phyloP scores from a whole-genome alignment of 2,797 vertebrate genomes.

The Iguana delicatissima region DNA sequence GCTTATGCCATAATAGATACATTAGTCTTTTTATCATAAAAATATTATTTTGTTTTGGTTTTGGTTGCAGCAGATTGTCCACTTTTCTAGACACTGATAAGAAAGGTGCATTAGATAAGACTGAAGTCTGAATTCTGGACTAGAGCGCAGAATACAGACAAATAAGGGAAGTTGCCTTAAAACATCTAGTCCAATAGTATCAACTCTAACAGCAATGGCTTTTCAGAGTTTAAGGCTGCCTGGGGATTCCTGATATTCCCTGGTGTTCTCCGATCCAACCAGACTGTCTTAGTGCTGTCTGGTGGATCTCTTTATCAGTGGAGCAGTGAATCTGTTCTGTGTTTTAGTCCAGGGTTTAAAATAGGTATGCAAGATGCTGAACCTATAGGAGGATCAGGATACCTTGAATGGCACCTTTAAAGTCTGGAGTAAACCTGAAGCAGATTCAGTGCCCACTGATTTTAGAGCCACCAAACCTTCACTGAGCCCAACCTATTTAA shows the following conservation, averaged over 20 bases:
- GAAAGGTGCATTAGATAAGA: neutral
- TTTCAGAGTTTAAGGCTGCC: neutral
- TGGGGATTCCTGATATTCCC: too few species aligned
- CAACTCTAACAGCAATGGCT: neutral
- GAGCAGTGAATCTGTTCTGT: too few species aligned
- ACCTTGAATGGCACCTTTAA: too few species aligned
- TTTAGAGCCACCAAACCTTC: too few species aligned
- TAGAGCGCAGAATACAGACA: neutral
- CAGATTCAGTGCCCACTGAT: too few species aligned
- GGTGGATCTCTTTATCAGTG: too few species aligned
- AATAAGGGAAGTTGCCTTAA: neutral
- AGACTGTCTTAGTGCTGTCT: neutral
- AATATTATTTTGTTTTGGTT: neutral
- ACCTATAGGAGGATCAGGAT: too few species aligned
- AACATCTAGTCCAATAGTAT: neutral
- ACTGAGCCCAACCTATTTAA: too few species aligned
- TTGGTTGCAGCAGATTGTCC: neutral
- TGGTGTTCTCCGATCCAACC: neutral
- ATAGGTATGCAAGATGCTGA: too few species aligned
- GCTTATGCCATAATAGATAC: neutral
- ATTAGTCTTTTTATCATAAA: neutral
- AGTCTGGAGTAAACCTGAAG: too few species aligned
- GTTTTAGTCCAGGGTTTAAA: too few species aligned
- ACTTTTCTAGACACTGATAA: neutral
- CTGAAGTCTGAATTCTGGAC: neutral